Conservation (phyloP, 2,797 vertebrate species). For the Cottoperca gobio region DNA sequence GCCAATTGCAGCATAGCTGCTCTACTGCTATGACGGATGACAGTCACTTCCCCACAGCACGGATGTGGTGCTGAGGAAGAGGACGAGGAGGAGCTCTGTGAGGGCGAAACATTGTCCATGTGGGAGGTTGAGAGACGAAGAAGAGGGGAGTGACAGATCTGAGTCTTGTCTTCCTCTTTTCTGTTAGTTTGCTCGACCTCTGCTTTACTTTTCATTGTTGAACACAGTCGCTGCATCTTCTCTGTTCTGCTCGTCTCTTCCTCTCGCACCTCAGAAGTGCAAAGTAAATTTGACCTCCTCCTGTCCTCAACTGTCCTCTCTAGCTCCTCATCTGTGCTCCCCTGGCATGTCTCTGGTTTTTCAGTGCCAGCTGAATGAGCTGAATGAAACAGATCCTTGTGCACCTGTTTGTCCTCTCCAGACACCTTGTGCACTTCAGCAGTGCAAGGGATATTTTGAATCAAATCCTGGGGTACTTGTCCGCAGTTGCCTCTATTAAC, state of each 20-base stretch:
- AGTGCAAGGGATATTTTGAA: slow-evolving; percentile 3
- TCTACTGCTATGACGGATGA: slow-evolving; percentile 76
- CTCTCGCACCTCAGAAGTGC: slow-evolving; percentile 7
- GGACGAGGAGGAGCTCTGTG: not conserved
- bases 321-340: slow-evolving; percentile 12
- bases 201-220: not conserved
- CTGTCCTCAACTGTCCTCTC: slow-evolving; percentile 1
- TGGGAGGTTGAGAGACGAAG: not conserved
- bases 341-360: no score
- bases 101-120: not conserved
- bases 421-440: not conserved
- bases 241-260: not conserved
- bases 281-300: slow-evolving; percentile 3
- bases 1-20: slow-evolving; percentile 19
- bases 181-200: slow-evolving; percentile 6
- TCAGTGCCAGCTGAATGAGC: slow-evolving; percentile 9
- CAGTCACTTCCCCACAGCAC: slow-evolving; percentile 66
- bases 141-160: not conserved
- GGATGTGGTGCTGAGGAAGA: slow-evolving; percentile 26
- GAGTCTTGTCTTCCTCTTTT: slow-evolving; percentile 2
- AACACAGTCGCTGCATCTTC: not conserved
- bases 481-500: slow-evolving; percentile 4
- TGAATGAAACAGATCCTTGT: slow-evolving; percentile 27
- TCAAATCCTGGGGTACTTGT: slow-evolving; percentile 15
- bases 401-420: slow-evolving; percentile 24